phyloP scores from a whole-genome alignment of 2,797 vertebrate genomes.

The Esox masquinongy region DNA sequence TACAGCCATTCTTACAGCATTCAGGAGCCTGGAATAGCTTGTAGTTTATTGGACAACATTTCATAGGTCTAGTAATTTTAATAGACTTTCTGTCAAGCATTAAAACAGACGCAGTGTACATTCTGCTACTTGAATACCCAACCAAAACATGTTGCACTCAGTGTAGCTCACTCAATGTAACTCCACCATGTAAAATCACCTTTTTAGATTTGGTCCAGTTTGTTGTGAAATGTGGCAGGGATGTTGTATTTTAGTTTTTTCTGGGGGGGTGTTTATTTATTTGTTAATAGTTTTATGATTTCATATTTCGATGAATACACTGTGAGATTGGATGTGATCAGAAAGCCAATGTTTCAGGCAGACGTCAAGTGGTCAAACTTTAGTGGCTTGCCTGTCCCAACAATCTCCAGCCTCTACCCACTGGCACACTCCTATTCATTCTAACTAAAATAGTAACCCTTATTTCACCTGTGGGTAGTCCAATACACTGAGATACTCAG shows the following conservation, averaged over 20 bases:
- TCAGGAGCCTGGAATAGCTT: constrained; percentile 29
- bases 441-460: constrained; percentile 18
- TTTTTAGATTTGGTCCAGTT: constrained; percentile 45
- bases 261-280: constrained; percentile 50
- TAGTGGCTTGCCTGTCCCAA: constrained; percentile 21
- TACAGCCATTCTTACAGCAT: constrained; percentile 1
- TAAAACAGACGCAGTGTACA: constrained; percentile 27
- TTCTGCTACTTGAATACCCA: constrained; percentile 43
- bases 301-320: constrained; percentile 63
- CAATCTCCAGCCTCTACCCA: constrained; percentile 24
- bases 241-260: constrained; percentile 49
- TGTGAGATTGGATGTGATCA: constrained; percentile 63
- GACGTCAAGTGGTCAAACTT: constrained; percentile 17
- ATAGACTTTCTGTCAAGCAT: constrained; percentile 43
- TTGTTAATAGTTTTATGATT: constrained; percentile 57
- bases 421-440: neutral
- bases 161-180: constrained; percentile 61
- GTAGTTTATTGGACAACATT: constrained; percentile 35
- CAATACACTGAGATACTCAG: constrained; percentile 54
- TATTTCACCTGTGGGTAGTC: constrained; percentile 22
- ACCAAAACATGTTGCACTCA: constrained; percentile 48
- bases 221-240: constrained; percentile 63
- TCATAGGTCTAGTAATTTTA: constrained; percentile 22
- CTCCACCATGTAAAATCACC: constrained; percentile 38
- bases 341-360: constrained; percentile 40